phyloP scores from a whole-genome alignment of 2,797 vertebrate genomes.

The Phoeniculus purpureus region DNA sequence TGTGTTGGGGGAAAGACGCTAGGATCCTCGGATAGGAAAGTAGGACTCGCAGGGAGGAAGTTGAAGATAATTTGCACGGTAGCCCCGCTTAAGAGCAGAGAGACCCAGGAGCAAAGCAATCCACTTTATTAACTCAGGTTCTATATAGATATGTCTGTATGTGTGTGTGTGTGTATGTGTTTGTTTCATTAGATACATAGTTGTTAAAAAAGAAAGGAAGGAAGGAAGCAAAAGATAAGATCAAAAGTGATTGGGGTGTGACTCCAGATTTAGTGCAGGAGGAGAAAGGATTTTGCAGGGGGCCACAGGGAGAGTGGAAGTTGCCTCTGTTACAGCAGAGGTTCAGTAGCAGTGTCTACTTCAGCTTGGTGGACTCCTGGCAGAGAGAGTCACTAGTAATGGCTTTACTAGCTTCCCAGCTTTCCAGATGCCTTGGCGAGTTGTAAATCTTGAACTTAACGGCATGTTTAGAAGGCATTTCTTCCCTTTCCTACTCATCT shows the following conservation, averaged over 20 bases:
- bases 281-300: background rate
- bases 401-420: slow-evolving; percentile 67
- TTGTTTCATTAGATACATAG: background rate
- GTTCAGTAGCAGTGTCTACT: slow-evolving; percentile 57
- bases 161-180: background rate
- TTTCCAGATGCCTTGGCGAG: slow-evolving; percentile 72
- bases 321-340: slow-evolving; percentile 44
- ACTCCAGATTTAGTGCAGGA: background rate
- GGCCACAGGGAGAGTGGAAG: background rate
- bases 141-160: no score
- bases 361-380: slow-evolving; percentile 24
- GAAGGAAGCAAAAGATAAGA: background rate
- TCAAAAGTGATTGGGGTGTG: background rate
- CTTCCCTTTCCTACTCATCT: background rate
- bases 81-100: background rate
- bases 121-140: background rate
- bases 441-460: slow-evolving; percentile 81
- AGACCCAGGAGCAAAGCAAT: rapidly evolving
- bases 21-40: slow-evolving; percentile 60
- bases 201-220: no score
- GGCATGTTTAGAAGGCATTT: slow-evolving; percentile 65
- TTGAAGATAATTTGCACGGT: slow-evolving; percentile 71
- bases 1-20: slow-evolving; percentile 65
- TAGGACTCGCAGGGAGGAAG: slow-evolving; percentile 68
- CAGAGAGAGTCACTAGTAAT: slow-evolving; percentile 66